phyloP scores from a whole-genome alignment of 2,888 invertebrate species.

The Horisme vitalbata region DNA sequence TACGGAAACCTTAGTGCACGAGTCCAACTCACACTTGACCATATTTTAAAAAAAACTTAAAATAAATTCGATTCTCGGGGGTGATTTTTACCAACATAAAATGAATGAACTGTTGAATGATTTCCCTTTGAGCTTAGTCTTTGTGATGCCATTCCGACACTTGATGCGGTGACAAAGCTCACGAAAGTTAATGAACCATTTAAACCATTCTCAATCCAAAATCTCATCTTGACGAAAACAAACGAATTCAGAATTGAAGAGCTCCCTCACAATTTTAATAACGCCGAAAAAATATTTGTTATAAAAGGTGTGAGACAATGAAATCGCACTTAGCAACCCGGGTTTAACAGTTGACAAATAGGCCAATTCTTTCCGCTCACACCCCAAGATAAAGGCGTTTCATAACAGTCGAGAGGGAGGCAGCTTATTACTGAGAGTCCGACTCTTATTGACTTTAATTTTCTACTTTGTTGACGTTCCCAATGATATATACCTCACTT shows the following conservation, averaged over 20 bases:
- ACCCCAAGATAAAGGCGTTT: slow-evolving; percentile 60
- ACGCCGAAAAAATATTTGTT: slow-evolving; percentile 45
- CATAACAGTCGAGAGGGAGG: slow-evolving; percentile 58
- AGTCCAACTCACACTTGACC: too few species aligned
- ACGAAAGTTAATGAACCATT: slow-evolving; percentile 4
- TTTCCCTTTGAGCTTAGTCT: slow-evolving; percentile 1
- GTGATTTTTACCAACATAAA: too few species aligned
- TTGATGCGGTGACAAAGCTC: slow-evolving; percentile 4
- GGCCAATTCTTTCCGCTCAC: slow-evolving; percentile 65
- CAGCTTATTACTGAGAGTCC: slow-evolving; percentile 65
- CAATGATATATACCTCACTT: slow-evolving; percentile 74
- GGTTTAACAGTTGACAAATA: slow-evolving; percentile 71
- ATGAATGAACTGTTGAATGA: neutral
- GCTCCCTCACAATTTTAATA: slow-evolving; percentile 44
- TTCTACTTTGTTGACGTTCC: slow-evolving; percentile 79
- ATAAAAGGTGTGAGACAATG: slow-evolving; percentile 63
- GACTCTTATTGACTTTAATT: slow-evolving; percentile 79
- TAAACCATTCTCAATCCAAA: slow-evolving; percentile 11
- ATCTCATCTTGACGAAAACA: slow-evolving; percentile 10
- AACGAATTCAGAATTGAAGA: slow-evolving; percentile 20
- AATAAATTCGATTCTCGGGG: too few species aligned
- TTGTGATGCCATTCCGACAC: slow-evolving; percentile 2
- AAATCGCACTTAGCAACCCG: slow-evolving; percentile 64
- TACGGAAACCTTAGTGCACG: too few species aligned
- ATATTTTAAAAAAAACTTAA: too few species aligned